A percentile compares a stretch with the other conserved stretches of the same genome.
Evolutionary conservation across 2,797 vertebrate genomes (phyloP).

Genomic region (Platyrinchus mystaceus): DNA sequence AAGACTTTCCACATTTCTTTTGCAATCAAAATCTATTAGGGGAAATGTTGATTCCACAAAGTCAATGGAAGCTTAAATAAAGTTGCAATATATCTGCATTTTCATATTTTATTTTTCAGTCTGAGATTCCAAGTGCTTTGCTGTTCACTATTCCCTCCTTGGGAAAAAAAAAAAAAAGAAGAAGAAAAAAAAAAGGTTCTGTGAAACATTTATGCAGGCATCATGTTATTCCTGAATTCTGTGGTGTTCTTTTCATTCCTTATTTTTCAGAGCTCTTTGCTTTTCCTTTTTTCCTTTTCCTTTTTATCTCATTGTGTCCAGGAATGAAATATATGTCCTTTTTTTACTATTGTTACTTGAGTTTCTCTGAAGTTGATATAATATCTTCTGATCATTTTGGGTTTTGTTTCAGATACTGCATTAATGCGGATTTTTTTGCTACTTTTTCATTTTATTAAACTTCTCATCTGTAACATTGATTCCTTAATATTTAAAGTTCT

Average conservation of each 20-base stretch:
- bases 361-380: background rate
- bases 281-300: background rate
- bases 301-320: background rate
- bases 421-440: background rate
- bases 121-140: background rate
- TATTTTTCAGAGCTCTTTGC: background rate
- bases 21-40: background rate
- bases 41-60: background rate
- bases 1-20: background rate
- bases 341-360: background rate
- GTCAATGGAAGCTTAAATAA: background rate
- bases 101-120: background rate
- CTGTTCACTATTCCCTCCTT: background rate
- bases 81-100: background rate
- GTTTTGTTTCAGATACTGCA: background rate
- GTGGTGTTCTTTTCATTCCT: background rate
- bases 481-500: background rate
- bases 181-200: background rate
- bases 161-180: background rate
- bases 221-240: background rate
- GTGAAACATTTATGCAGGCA: background rate
- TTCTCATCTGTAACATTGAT: background rate
- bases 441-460: background rate
- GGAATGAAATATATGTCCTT: background rate
- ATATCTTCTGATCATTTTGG: background rate